Evolutionary conservation across 2,888 invertebrate genomes (phyloP).

Genomic region (Lithodes maja): DNA sequence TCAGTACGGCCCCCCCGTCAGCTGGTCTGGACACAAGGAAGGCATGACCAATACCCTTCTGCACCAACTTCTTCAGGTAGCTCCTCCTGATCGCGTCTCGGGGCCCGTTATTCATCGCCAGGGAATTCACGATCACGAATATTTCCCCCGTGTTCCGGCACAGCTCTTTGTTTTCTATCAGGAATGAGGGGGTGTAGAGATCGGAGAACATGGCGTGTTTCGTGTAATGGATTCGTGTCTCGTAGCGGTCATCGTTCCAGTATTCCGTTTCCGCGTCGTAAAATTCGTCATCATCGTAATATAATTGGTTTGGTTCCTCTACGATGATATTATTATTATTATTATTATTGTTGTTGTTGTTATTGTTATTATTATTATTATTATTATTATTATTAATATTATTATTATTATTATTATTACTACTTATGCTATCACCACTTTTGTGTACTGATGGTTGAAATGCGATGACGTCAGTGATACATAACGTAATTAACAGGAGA

Average conservation of each 20-base stretch:
- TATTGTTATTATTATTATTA: not conserved
- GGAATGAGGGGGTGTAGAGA: conserved; percentile 9
- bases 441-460: too few species aligned
- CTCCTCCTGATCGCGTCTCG: conserved; percentile 21
- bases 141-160: conserved; percentile 19
- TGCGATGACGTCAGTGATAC: too few species aligned
- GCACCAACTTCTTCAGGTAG: not conserved
- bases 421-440: not conserved
- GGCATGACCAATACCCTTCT: conserved; percentile 16
- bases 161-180: conserved; percentile 28
- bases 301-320: not conserved
- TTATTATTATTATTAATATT: not conserved
- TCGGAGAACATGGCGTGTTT: conserved; percentile 42
- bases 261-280: not conserved
- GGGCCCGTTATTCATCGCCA: not conserved
- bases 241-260: conserved; percentile 34
- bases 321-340: not conserved
- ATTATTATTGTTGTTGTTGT: not conserved
- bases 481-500: too few species aligned
- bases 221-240: conserved; percentile 21
- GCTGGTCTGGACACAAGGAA: conserved; percentile 46
- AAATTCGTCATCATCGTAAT: not conserved
- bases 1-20: not conserved
- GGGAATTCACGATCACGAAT: conserved; percentile 42
- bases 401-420: not conserved